Evolutionary conservation across 2,888 invertebrate genomes (phyloP).

Genomic region (Laspeyria flexula): DNA sequence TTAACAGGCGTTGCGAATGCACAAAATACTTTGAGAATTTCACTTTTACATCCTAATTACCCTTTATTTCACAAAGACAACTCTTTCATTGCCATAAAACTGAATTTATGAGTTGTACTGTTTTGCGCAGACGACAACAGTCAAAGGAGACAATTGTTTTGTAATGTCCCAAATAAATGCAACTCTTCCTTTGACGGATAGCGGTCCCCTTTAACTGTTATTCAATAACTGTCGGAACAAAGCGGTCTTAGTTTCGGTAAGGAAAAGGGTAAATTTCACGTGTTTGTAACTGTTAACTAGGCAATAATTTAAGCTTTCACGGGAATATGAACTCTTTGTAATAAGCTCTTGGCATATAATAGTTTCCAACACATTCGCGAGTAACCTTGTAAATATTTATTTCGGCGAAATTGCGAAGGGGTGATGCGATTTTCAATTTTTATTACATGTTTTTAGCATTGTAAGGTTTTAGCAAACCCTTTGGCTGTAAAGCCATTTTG

Average conservation of each 20-base stretch:
- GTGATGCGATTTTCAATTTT: slow-evolving; percentile 62
- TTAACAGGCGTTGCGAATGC: slow-evolving; percentile 70
- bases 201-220: slow-evolving; percentile 75
- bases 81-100: slow-evolving; percentile 63
- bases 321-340: slow-evolving; percentile 28
- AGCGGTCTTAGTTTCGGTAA: slow-evolving; percentile 75
- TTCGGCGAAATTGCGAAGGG: slow-evolving; percentile 62
- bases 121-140: slow-evolving; percentile 67
- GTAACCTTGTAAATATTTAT: slow-evolving; percentile 51
- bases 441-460: slow-evolving; percentile 58
- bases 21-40: slow-evolving; percentile 66
- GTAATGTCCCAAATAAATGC: slow-evolving; percentile 74
- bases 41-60: slow-evolving; percentile 84
- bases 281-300: slow-evolving; percentile 44
- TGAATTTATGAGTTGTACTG: slow-evolving; percentile 72
- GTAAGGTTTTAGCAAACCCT: slow-evolving; percentile 66
- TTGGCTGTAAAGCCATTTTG: slow-evolving; percentile 55
- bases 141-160: slow-evolving; percentile 54
- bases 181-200: slow-evolving; percentile 73
- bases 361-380: slow-evolving; percentile 10
- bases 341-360: not conserved
- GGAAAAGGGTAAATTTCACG: slow-evolving; percentile 68
- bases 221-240: slow-evolving; percentile 64
- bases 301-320: not conserved
- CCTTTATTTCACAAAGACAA: slow-evolving; percentile 61